Evolutionary conservation across 2,797 vertebrate genomes (phyloP).

Genomic region (Buceros bicornis): DNA sequence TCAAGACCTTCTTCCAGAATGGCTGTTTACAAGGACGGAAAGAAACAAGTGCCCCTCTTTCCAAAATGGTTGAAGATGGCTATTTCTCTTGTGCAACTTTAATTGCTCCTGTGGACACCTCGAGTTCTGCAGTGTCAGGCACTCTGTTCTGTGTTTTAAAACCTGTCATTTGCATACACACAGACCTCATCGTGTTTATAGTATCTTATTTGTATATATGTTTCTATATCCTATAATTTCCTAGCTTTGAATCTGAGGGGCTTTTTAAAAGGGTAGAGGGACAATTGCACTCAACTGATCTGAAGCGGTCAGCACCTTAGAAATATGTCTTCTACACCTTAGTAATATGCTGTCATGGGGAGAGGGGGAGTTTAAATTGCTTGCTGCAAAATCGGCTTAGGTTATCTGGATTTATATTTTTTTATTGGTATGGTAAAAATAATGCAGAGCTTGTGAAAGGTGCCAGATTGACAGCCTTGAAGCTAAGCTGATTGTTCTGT

Average conservation of each 20-base stretch:
- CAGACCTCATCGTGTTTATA: not conserved
- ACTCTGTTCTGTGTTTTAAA: not conserved
- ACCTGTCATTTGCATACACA: not conserved
- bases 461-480: not conserved
- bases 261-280: not conserved
- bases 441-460: not conserved
- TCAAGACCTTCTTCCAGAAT: not conserved
- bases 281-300: not conserved
- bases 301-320: not conserved
- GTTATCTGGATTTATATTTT: constrained; percentile 25
- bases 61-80: not conserved
- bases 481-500: constrained; percentile 7
- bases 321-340: not conserved
- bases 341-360: not conserved
- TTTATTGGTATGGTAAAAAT: not conserved
- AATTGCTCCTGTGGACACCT: not conserved
- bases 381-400: not conserved
- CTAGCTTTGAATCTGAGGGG: not conserved
- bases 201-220: not conserved
- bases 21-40: not conserved
- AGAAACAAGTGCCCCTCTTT: not conserved
- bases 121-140: not conserved
- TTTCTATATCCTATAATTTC: not conserved
- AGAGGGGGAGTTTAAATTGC: not conserved
- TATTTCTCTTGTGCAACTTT: not conserved